Percentiles rank a stretch among this genome's conserved stretches.
phyloP scores from a whole-genome alignment of 2,113 vertebrate genomes.

The Castor canadensis region DNA sequence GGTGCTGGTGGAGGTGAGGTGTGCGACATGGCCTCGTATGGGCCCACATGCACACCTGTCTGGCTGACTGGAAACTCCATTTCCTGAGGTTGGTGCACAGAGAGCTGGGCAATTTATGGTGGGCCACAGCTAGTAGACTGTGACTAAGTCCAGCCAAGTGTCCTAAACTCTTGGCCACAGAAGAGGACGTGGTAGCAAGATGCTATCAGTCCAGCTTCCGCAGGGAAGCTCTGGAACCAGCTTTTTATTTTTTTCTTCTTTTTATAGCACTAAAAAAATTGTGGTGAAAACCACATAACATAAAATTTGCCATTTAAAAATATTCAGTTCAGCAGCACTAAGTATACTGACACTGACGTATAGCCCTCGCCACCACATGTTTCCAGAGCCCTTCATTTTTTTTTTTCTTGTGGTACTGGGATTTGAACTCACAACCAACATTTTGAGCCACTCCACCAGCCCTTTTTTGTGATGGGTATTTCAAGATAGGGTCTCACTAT shows the following conservation, averaged over 20 bases:
- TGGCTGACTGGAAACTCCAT: not conserved
- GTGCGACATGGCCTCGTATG: fast-evolving
- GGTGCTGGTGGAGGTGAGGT: too few species aligned
- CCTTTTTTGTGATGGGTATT: too few species aligned
- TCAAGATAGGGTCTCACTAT: too few species aligned
- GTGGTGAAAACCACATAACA: not conserved
- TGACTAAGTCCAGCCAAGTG: not conserved
- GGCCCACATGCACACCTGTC: not conserved
- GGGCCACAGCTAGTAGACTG: not conserved
- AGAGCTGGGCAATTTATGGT: not conserved
- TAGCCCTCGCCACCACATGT: not conserved
- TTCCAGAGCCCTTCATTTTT: not conserved
- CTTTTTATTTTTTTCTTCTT: not conserved
- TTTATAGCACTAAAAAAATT: not conserved
- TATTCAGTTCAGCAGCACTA: not conserved
- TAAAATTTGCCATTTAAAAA: not conserved
- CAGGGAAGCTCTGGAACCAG: not conserved
- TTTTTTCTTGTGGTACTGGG: too few species aligned
- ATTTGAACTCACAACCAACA: too few species aligned
- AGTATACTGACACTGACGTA: not conserved
- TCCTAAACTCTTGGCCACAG: not conserved
- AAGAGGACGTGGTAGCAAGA: not conserved
- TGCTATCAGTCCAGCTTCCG: not conserved
- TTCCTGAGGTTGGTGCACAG: not conserved
- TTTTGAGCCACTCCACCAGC: too few species aligned